Evolutionary conservation across 2,113 vertebrate species (phyloP), one percentile per base, ranked within the genome.

Genomic region (Rhabdornis inornatus): DNA sequence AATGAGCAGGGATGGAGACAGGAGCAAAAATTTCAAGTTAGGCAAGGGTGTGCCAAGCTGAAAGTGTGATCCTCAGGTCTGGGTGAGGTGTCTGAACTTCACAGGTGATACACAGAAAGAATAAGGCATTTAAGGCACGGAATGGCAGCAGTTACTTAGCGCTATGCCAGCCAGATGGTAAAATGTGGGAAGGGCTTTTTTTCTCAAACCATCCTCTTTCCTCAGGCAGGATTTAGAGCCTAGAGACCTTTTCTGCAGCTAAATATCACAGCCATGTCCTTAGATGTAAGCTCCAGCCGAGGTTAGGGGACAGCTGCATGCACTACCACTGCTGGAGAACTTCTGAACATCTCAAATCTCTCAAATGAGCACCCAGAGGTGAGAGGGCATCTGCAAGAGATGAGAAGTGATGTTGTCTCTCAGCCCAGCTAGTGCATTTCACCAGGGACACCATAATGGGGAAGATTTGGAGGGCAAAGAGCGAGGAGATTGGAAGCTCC

Each of bases 311-410:
- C 31, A 65, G 47, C 49, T n/a, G 11, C 55, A 21, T 2, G 4
- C 7, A 9, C 18, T 37, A 19, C 49, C 0, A 0, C 71, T 69
- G 13, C 40, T 21, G 20, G 23, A 61, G 53, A 69, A 53, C 18
- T n/a, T 78, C 50, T 52, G 24, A 72, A 56, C 7, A 31, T 27
- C 39, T 40, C 39, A 40, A 40, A 8, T 7, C 17, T 60, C 45
- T 33, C 33, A 42, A 45, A 59, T 1, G 6, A 66, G 57, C 40
- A 44, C 7, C 19, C 7, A 0, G 20, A 1, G 1, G 11, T 23
- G 28, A 65, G 23, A n/a, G 6, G 10, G 3, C 11, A 11, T 52
- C 61, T 75, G 47, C 49, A 69, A 45, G 40, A 57, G 53, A 12
- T 39, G 52, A 59, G 35, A 57, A 37, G 13, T n/a, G 25, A 45